A percentile compares a stretch with the other conserved stretches of the same genome.
phyloP scores from a whole-genome alignment of 2,113 vertebrate species.

The Triplophysa siluroides region DNA sequence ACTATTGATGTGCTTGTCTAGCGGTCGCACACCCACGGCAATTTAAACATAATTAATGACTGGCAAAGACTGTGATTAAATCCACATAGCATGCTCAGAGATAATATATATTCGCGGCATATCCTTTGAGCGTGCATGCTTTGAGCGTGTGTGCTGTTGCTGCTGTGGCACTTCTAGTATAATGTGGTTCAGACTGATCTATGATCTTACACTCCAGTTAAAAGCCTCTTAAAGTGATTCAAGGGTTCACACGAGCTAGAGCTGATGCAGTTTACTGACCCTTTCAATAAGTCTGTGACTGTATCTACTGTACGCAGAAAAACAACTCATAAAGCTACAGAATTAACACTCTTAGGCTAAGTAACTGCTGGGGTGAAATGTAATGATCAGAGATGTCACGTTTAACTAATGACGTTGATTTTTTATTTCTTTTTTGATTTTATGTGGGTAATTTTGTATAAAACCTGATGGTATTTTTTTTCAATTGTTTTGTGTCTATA shows the following conservation, averaged over 20 bases:
- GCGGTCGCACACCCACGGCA: background rate
- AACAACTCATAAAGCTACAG: background rate
- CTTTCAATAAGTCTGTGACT: background rate
- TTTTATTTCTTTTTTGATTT: too few species aligned
- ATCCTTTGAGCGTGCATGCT: background rate
- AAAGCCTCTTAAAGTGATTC: slow-evolving; percentile 17
- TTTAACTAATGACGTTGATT: too few species aligned
- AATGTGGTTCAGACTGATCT: slow-evolving; percentile 7
- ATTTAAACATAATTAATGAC: background rate
- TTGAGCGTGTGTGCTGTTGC: background rate
- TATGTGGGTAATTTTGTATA: too few species aligned
- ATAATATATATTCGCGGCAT: background rate
- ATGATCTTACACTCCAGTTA: slow-evolving; percentile 10
- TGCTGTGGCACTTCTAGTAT: background rate
- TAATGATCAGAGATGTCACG: too few species aligned
- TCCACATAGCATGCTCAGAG: background rate
- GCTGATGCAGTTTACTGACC: background rate
- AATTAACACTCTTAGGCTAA: background rate
- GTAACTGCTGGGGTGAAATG: too few species aligned
- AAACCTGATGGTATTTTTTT: too few species aligned
- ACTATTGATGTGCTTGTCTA: background rate
- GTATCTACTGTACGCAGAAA: background rate
- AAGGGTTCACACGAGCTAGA: slow-evolving; percentile 1
- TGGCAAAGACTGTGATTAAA: background rate
- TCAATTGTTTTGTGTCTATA: too few species aligned